phyloP scores from a whole-genome alignment of 1,140 invertebrate species.

The Bradynema listronoti region DNA sequence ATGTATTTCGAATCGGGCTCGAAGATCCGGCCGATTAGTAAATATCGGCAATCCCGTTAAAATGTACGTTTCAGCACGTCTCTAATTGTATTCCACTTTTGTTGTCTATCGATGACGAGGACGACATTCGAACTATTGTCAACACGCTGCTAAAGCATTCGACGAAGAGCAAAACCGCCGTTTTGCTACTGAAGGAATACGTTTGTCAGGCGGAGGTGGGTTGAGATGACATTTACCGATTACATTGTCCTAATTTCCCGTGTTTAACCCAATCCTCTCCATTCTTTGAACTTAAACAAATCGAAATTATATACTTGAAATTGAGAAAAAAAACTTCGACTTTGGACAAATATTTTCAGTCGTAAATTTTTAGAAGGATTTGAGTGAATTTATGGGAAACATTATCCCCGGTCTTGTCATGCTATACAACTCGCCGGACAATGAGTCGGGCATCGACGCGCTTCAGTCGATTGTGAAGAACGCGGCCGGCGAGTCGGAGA shows the following conservation, averaged over 20 bases:
- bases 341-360: no score
- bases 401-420: constrained; percentile 43
- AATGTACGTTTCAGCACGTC: constrained; percentile 69
- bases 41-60: no score
- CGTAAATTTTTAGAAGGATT: constrained; percentile 20
- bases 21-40: no score
- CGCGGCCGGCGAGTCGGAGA: constrained; percentile 33
- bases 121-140: constrained; percentile 39
- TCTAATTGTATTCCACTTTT: constrained; percentile 87
- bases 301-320: no score
- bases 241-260: no score
- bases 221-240: no score
- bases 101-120: constrained; percentile 67
- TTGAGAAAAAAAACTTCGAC: no score
- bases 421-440: constrained; percentile 42
- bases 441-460: constrained; percentile 34
- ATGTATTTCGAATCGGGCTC: no score
- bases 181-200: constrained; percentile 33
- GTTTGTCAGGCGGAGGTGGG: no score
- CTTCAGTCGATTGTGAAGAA: constrained; percentile 36
- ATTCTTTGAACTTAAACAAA: no score
- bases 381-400: constrained; percentile 29
- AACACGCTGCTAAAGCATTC: constrained; percentile 21
- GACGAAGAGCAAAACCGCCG: constrained; percentile 20
- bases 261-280: no score